Base-by-base conservation (phyloP, 2,888 invertebrate genomes). In the Petrolisthes cinctipes region DNA sequence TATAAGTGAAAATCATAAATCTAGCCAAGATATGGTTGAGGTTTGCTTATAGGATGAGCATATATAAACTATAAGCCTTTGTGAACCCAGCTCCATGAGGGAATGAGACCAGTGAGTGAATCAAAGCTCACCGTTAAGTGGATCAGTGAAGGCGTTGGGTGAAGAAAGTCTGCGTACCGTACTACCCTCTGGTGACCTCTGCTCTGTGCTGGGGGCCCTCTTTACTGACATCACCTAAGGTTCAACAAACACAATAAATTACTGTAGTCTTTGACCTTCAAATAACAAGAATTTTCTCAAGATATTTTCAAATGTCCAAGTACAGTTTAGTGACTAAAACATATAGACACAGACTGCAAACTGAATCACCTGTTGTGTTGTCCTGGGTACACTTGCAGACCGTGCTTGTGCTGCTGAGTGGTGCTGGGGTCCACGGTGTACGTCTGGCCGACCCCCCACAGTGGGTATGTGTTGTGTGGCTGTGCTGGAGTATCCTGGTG, bases 121-220 rank as follows among this genome's bases (percentile, higher is more conserved):
- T 68, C 66, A 17, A 5, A 56, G 61, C 80, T 73, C 57, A 88
- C 87, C 87, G 84, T 88, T 84, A 6, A 84, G 75, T 61, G 87
- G 87, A 57, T 88, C 87, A 66, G 87, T 88, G 23, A 84, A 81
- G 57, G 87, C 87, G 80, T 83, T 88, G 66, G 87, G 87, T 4
- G 87, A 88, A 23, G 87, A 88, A 53, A 88, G 56, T 71, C 87
- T 84, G 23, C 87, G 57, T 37, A 68, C 76, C 9, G 83, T 54
- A 9, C 66, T 51, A n/a, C n/a, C 53, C 23, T 87, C 66, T 6
- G 68, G 5, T 11, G 71, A 61, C 37, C 73, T 53, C 54, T 87
- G 83, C 51, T 83, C 83, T 7, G 66, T 71, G n/a, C 83, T 83
- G 23, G 83, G 53, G 68, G 76, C 66, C 11, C 56, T 73, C 53